A percentile compares a stretch with the other conserved stretches of the same genome.
These are phyloP conservation scores for Psittacara wagleri DNA, from an alignment of 2,113 vertebrate species.

Conservation along the genomic window DNA sequence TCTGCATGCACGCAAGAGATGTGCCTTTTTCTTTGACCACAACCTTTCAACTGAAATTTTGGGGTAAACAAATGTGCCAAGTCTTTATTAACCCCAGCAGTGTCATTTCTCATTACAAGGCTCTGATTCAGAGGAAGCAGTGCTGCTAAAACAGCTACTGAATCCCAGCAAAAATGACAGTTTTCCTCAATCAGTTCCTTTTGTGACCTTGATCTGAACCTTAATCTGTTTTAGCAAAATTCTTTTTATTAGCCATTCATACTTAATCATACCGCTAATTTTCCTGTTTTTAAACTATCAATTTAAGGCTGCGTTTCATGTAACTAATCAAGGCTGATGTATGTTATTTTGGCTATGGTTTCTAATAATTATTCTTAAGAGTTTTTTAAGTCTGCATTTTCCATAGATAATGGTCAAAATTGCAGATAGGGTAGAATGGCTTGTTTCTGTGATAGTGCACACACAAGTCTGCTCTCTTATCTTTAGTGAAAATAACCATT, in stretches of 20 bases:
- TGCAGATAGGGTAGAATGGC: not conserved
- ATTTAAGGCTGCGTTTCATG: constrained; percentile 38
- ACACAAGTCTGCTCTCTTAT: not conserved
- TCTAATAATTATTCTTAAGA: constrained; percentile 54
- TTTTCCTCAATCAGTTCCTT: constrained; percentile 75
- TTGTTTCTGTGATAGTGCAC: not conserved
- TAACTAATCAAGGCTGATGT: constrained; percentile 57
- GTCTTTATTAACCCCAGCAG: constrained; percentile 76
- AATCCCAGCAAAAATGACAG: constrained; percentile 63
- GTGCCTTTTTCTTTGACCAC: constrained; percentile 41
- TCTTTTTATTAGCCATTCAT: constrained; percentile 76
- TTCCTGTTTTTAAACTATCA: constrained; percentile 71
- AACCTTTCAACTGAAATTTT: constrained; percentile 68
- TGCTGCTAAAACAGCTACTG: constrained; percentile 50
- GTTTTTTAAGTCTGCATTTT: constrained; percentile 23
- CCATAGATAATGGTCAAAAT: constrained; percentile 27
- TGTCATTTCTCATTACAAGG: constrained; percentile 72
- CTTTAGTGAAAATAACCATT: constrained; percentile 23
- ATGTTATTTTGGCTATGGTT: constrained; percentile 52
- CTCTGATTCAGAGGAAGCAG: constrained; percentile 70
- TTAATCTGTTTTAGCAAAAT: constrained; percentile 76
- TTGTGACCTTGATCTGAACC: constrained; percentile 80
- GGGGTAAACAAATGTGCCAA: constrained; percentile 55
- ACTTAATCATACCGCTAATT: constrained; percentile 66
- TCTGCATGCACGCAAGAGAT: constrained; percentile 44